These are phyloP conservation scores for Acrossocheilus wenchowensis DNA, from an alignment of 2,797 vertebrate genomes.

Conservation along the genomic window DNA sequence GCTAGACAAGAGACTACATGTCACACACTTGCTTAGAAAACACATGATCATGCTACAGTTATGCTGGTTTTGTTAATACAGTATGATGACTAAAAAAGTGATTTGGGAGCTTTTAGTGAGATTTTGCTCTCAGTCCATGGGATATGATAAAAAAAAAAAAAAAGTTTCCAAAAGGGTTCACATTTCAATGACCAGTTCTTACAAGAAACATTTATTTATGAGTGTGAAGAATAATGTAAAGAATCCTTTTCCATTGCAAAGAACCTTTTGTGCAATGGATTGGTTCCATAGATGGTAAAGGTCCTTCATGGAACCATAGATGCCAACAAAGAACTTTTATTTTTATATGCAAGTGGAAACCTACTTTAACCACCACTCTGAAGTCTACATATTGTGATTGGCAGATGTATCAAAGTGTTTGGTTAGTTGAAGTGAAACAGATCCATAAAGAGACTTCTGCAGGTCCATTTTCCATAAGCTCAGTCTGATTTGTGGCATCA, in stretches of 20 bases:
- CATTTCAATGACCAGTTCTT: neutral
- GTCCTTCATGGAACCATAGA: neutral
- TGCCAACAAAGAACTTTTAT: neutral
- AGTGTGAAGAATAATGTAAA: neutral
- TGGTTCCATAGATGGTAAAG: neutral
- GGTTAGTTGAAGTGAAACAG: conserved; percentile 6
- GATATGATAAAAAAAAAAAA: neutral
- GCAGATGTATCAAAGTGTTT: neutral
- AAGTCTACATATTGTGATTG: conserved; percentile 28
- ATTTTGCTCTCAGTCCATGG: neutral
- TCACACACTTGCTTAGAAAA: neutral
- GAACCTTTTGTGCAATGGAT: neutral
- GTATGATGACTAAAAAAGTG: neutral
- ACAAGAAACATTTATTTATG: neutral
- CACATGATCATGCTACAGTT: neutral
- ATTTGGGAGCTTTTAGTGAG: neutral
- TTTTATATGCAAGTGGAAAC: conserved; percentile 4
- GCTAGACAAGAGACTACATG: neutral
- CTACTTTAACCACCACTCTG: neutral
- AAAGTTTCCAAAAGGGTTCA: neutral
- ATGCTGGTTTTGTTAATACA: neutral
- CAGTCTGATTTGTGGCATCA: conserved; percentile 6
- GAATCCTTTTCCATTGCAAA: neutral
- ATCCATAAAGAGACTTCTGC: neutral
- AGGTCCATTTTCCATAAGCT: conserved; percentile 12